A percentile compares a stretch with the other conserved stretches of the same genome.
Conservation (phyloP, 2,797 vertebrate species). For the Melanotaenia maccullochi region DNA sequence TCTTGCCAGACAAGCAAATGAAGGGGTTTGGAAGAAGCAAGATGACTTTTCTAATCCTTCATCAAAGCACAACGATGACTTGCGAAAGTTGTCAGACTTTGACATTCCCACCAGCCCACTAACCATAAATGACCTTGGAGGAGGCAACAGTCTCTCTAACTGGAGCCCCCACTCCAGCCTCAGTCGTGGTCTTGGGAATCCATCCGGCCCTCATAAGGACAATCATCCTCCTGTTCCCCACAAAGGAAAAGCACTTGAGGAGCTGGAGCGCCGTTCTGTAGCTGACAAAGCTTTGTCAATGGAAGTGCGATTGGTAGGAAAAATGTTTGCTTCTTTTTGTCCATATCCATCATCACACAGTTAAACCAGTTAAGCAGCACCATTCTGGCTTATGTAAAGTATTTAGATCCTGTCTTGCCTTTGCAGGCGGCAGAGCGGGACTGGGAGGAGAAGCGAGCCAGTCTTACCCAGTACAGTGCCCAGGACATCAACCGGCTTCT, state of each 20-base stretch:
- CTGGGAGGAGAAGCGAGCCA: slow-evolving; percentile 98
- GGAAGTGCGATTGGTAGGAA: slow-evolving; percentile 89
- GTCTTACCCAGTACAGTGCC: slow-evolving; percentile 94
- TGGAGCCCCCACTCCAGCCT: slow-evolving; percentile 84
- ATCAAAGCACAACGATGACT: slow-evolving; percentile 88
- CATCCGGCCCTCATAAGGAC: slow-evolving; percentile 76
- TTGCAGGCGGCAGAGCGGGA: slow-evolving; percentile 93
- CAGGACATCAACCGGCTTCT: slow-evolving; percentile 98
- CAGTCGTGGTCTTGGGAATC: slow-evolving; percentile 73
- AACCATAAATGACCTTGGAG: slow-evolving; percentile 86
- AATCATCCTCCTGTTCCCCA: slow-evolving; percentile 83
- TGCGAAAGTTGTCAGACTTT: slow-evolving; percentile 88
- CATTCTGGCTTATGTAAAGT: slow-evolving; percentile 1
- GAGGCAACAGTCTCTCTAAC: slow-evolving; percentile 79
- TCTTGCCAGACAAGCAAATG: slow-evolving; percentile 89
- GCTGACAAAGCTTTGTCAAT: slow-evolving; percentile 91
- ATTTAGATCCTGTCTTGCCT: slow-evolving; percentile 9
- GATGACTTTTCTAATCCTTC: slow-evolving; percentile 87
- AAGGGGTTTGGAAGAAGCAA: slow-evolving; percentile 89
- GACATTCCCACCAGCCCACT: slow-evolving; percentile 89
- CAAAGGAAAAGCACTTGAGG: slow-evolving; percentile 88
- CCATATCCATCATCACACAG: background rate
- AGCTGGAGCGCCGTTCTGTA: slow-evolving; percentile 86
- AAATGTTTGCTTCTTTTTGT: background rate
- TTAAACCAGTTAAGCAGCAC: background rate